A percentile compares a stretch with the other conserved stretches of the same genome.
Conservation (phyloP, 2,113 vertebrate species). For the Mastomys natalensis region DNA sequence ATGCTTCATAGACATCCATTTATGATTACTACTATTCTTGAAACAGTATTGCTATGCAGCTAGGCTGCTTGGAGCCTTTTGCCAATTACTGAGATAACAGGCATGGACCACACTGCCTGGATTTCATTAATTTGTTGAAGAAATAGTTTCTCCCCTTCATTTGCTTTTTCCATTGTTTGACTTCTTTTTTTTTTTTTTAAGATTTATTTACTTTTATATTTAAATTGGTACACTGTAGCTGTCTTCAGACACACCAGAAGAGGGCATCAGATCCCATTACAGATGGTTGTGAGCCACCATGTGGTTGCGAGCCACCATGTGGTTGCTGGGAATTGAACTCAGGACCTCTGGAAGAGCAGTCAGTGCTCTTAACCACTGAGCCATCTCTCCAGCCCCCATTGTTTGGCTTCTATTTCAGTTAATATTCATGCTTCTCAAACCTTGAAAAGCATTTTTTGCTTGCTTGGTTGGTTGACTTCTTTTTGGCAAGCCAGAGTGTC, state of each 20-base stretch:
- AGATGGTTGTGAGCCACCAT: too few species aligned
- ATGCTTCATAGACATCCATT: neutral
- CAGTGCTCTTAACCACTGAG: too few species aligned
- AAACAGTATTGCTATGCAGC: neutral
- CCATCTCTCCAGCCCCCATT: too few species aligned
- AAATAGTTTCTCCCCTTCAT: neutral
- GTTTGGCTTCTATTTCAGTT: slow-evolving; percentile 6
- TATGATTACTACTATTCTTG: slow-evolving; percentile 46
- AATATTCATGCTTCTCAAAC: neutral
- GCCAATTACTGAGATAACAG: neutral
- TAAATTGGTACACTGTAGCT: too few species aligned
- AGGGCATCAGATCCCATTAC: too few species aligned
- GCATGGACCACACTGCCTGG: neutral
- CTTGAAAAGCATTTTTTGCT: neutral
- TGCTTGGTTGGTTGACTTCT: neutral
- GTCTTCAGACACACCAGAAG: too few species aligned
- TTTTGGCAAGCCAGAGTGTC: neutral
- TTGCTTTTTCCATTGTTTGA: neutral
- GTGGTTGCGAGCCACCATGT: too few species aligned
- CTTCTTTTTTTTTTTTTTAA: too few species aligned
- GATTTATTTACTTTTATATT: too few species aligned
- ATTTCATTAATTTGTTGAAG: neutral
- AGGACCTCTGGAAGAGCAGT: too few species aligned
- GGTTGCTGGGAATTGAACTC: too few species aligned
- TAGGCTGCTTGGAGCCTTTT: neutral